These are phyloP conservation scores for Trichomycterus rosablanca DNA, from an alignment of 2,113 vertebrate species.

Conservation along the genomic window DNA sequence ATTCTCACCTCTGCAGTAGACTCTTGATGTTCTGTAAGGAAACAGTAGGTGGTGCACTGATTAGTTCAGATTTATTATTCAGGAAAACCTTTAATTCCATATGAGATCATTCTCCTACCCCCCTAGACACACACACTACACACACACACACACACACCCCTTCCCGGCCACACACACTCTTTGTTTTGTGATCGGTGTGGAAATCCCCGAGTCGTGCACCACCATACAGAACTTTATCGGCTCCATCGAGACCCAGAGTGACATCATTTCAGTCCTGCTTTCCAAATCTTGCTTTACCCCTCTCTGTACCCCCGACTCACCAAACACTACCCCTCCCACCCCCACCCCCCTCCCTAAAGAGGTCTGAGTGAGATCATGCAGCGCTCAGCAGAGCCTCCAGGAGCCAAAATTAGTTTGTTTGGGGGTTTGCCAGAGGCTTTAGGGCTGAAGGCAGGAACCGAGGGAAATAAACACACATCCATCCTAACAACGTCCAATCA, in stretches of 20 bases:
- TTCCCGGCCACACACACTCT: not conserved
- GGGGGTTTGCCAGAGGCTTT: too few relatives aligned
- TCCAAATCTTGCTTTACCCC: conserved; percentile 55
- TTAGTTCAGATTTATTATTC: conserved; percentile 53
- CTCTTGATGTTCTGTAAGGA: conserved; percentile 67
- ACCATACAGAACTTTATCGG: conserved; percentile 50
- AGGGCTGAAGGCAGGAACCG: too few relatives aligned
- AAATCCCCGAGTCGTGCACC: conserved; percentile 59
- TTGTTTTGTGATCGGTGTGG: conserved; percentile 40
- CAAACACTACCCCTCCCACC: too few relatives aligned
- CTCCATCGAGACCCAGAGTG: conserved; percentile 46
- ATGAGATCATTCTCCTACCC: conserved; percentile 60
- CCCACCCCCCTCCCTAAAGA: too few relatives aligned
- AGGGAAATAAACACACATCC: too few relatives aligned
- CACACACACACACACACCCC: conserved; percentile 39
- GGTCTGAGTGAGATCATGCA: too few relatives aligned
- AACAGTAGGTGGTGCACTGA: conserved; percentile 32
- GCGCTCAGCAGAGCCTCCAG: too few relatives aligned
- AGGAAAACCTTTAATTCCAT: conserved; percentile 53
- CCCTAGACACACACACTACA: conserved; percentile 35
- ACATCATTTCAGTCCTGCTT: conserved; percentile 58
- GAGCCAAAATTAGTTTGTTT: too few relatives aligned
- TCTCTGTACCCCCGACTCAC: not conserved
- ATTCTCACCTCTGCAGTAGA: conserved; percentile 70
- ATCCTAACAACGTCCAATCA: too few relatives aligned